Evolutionary conservation across 2,888 invertebrate species (phyloP).

Genomic region (Pachliopta kotzebuea): DNA sequence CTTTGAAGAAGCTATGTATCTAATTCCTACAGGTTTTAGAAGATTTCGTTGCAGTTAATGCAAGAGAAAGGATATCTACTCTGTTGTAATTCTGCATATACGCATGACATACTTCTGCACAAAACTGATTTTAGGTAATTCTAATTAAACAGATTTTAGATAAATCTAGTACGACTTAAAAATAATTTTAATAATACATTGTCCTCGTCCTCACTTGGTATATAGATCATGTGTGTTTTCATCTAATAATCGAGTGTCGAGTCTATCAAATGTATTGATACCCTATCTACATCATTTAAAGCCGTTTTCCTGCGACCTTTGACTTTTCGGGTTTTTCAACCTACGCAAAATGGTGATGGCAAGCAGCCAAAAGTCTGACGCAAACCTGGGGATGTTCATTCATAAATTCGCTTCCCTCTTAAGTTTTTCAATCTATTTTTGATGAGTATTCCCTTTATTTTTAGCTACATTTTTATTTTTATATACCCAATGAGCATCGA

Average conservation of each 20-base stretch:
- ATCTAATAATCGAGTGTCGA: background rate
- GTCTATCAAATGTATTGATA: constrained; percentile 15
- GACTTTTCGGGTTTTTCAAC: constrained; percentile 52
- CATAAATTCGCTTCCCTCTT: constrained; percentile 48
- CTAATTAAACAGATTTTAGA: too few relatives aligned
- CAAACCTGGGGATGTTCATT: constrained; percentile 50
- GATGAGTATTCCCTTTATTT: constrained; percentile 14
- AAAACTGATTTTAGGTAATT: too few relatives aligned
- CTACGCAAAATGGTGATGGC: constrained; percentile 52
- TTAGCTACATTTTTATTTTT: constrained; percentile 10
- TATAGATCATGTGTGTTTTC: background rate
- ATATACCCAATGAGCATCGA: background rate
- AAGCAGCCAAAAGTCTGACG: constrained; percentile 51
- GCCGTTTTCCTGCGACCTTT: constrained; percentile 48
- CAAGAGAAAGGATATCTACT: too few relatives aligned
- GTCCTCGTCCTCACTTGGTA: background rate
- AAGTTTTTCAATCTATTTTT: constrained; percentile 30
- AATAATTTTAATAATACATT: too few relatives aligned
- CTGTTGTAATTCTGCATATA: too few relatives aligned
- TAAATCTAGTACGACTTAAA: too few relatives aligned
- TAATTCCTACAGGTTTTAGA: too few relatives aligned
- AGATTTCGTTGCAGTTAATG: too few relatives aligned
- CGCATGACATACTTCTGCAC: too few relatives aligned
- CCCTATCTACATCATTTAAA: constrained; percentile 18
- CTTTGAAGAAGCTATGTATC: too few relatives aligned